A percentile compares a stretch with the other conserved stretches of the same genome.
phyloP scores from a whole-genome alignment of 1,140 invertebrate species.

The Drosophila erecta region DNA sequence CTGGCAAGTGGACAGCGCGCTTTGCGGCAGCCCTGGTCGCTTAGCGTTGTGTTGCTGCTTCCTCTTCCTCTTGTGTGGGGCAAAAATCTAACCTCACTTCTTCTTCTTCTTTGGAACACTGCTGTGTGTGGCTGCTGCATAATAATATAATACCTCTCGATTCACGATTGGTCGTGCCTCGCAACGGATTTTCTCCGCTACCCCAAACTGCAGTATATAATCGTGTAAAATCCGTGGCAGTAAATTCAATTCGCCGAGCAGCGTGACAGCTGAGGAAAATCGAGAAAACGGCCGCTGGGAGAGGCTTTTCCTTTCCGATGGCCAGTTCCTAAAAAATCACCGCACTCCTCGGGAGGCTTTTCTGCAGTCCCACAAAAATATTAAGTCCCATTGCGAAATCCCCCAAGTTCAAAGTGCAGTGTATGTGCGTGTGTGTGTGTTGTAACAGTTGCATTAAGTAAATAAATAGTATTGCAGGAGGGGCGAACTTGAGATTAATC shows the following conservation, averaged over 20 bases:
- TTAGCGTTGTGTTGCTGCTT: conserved; percentile 26
- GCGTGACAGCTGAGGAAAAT: conserved; percentile 13
- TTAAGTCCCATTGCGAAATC: background rate
- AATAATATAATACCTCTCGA: conserved; percentile 57
- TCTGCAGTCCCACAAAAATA: conserved; percentile 1
- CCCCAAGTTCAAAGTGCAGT: conserved; percentile 48
- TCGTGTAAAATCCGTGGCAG: conserved; percentile 17
- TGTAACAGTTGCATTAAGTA: conserved; percentile 32
- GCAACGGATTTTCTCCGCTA: conserved; percentile 19
- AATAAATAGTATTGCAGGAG: conserved; percentile 23
- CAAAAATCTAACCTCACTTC: conserved; percentile 55
- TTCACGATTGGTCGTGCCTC: conserved; percentile 48
- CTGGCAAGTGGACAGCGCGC: conserved; percentile 29
- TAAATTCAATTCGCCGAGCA: conserved; percentile 38
- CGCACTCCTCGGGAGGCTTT: conserved; percentile 37
- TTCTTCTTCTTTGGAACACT: conserved; percentile 31
- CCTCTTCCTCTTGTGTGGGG: conserved; percentile 32
- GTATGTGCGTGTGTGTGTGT: conserved; percentile 19
- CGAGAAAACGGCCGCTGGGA: conserved; percentile 24
- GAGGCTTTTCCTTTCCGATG: conserved; percentile 35
- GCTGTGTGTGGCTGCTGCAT: conserved; percentile 52
- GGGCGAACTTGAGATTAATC: conserved; percentile 7
- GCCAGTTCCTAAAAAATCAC: conserved; percentile 44
- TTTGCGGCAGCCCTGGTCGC: conserved; percentile 22
- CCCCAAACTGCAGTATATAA: conserved; percentile 7